phyloP scores from a whole-genome alignment of 2,113 vertebrate genomes.

The Cyprinodon tularosa region DNA sequence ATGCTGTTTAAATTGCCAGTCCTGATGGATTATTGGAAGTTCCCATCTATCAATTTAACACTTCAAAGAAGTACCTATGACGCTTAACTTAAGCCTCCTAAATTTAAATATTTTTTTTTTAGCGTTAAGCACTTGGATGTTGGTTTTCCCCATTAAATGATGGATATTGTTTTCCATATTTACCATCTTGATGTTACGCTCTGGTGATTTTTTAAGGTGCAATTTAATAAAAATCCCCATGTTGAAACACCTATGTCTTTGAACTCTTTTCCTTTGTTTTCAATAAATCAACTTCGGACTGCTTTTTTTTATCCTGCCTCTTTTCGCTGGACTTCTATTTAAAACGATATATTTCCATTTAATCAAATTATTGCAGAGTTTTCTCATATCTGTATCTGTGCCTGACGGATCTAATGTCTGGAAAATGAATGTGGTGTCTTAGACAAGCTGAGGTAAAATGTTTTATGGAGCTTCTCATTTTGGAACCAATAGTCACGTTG shows the following conservation, averaged over 20 bases:
- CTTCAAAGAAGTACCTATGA: not conserved
- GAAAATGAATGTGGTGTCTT: too few species aligned
- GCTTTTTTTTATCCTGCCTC: not conserved
- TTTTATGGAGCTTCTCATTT: not conserved
- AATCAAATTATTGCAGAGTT: not conserved
- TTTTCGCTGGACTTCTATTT: not conserved
- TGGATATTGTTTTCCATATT: not conserved
- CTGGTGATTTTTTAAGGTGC: constrained; percentile 26
- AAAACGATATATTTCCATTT: not conserved
- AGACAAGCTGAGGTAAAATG: not conserved
- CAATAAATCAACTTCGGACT: constrained; percentile 12
- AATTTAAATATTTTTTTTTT: not conserved
- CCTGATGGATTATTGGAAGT: not conserved
- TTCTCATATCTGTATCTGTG: constrained; percentile 3
- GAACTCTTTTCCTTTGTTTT: constrained; percentile 36
- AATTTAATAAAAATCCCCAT: not conserved
- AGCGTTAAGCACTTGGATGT: not conserved
- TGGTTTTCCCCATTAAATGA: constrained; percentile 6
- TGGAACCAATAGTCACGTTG: too few species aligned
- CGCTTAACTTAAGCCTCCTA: not conserved
- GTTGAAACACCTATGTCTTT: constrained; percentile 16
- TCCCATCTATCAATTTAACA: not conserved
- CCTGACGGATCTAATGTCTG: constrained; percentile 2
- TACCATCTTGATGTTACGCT: constrained; percentile 30
- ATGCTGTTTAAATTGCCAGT: not conserved